A percentile compares a stretch with the other conserved stretches of the same genome.
phyloP scores from a whole-genome alignment of 2,113 vertebrate genomes.

The Podarcis muralis region DNA sequence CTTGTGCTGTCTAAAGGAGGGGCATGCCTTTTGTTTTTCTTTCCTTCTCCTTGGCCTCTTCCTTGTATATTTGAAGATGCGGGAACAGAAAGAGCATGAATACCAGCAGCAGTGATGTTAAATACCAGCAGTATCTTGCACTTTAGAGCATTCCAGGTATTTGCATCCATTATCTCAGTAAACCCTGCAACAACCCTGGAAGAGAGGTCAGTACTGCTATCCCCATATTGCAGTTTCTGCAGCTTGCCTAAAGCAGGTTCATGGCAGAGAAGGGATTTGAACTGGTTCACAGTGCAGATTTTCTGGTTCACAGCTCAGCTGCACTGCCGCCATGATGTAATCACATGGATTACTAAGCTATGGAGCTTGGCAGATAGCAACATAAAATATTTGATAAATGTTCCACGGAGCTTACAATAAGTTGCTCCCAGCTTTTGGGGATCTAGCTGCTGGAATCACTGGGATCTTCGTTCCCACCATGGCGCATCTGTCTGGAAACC shows the following conservation, averaged over 20 bases:
- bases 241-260: not conserved
- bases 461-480: not conserved
- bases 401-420: not conserved
- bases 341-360: not conserved
- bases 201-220: not conserved
- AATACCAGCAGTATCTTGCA: not conserved
- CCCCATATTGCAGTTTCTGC: not conserved
- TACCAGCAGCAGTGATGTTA: not conserved
- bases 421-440: not conserved
- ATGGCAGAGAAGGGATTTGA: not conserved
- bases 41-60: not conserved
- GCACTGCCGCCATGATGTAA: not conserved
- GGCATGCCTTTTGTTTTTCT: not conserved
- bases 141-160: not conserved
- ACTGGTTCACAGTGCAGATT: not conserved
- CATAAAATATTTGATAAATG: not conserved
- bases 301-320: not conserved
- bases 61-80: not conserved
- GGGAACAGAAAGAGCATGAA: not conserved
- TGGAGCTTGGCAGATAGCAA: not conserved
- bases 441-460: not conserved
- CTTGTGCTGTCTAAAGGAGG: not conserved
- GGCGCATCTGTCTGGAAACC: not conserved
- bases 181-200: not conserved
- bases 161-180: not conserved